These are phyloP conservation scores for Cephus rjabovi DNA, from an alignment of 2,888 invertebrate species.

Conservation along the genomic window DNA sequence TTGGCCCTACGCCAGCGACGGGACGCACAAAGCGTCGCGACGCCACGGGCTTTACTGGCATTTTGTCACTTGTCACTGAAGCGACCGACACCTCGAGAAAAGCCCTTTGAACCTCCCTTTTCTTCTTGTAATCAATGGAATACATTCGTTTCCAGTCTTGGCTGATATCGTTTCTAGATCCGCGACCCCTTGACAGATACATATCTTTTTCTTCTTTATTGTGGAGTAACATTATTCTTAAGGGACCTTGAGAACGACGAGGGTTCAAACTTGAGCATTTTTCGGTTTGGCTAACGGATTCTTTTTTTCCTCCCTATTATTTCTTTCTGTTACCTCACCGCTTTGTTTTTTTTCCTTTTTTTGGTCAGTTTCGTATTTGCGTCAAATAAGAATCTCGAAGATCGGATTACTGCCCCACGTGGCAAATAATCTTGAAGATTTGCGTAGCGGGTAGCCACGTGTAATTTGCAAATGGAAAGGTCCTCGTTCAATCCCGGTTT, in stretches of 20 bases:
- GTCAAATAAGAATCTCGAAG: too few species aligned
- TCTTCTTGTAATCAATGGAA: conserved; percentile 9
- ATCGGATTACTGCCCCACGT: too few species aligned
- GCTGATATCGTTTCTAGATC: conserved; percentile 10
- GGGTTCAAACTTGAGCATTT: too few species aligned
- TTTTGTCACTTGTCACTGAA: conserved; percentile 39
- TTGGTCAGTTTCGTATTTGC: not conserved
- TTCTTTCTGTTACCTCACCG: not conserved
- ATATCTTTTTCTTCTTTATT: too few species aligned
- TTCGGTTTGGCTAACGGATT: not conserved
- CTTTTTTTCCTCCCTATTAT: not conserved
- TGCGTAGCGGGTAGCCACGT: too few species aligned
- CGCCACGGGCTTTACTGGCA: conserved; percentile 20
- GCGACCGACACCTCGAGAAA: conserved; percentile 19
- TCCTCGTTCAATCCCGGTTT: too few species aligned
- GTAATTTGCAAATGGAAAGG: too few species aligned
- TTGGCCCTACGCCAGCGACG: conserved; percentile 41
- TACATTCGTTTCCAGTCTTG: conserved; percentile 1
- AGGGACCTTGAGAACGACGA: too few species aligned
- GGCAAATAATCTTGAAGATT: too few species aligned
- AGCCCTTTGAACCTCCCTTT: conserved; percentile 1
- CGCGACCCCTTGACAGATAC: conserved; percentile 2
- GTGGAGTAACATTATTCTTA: too few species aligned
- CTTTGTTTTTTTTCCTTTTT: not conserved
- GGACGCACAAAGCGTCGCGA: conserved; percentile 31